phyloP scores from a whole-genome alignment of 1,140 invertebrate genomes.

The Megathymus violae region DNA sequence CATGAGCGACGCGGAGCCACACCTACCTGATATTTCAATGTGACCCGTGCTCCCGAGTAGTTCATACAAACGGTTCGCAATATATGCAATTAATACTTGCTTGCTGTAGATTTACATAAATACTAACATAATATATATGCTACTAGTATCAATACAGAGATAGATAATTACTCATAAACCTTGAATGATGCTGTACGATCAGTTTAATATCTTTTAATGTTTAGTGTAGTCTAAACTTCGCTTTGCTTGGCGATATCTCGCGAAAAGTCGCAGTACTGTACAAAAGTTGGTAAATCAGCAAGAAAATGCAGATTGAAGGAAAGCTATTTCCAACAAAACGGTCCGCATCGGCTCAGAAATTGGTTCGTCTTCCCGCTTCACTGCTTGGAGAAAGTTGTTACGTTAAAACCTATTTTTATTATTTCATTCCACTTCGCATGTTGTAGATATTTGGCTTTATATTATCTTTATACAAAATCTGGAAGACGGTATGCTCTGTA shows the following conservation, averaged over 20 bases:
- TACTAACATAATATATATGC: too few relatives aligned
- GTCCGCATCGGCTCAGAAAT: conserved; percentile 80
- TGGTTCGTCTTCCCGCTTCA: conserved; percentile 77
- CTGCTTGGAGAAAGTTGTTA: conserved; percentile 77
- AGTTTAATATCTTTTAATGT: conserved; percentile 16
- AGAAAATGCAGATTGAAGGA: conserved; percentile 83
- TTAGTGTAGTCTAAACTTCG: conserved; percentile 52
- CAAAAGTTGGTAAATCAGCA: conserved; percentile 83
- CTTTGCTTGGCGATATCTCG: conserved; percentile 53
- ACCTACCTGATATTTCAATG: too few relatives aligned
- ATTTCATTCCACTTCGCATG: conserved; percentile 71
- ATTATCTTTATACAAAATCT: conserved; percentile 13
- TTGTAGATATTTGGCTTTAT: conserved; percentile 73
- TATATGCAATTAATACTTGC: too few relatives aligned
- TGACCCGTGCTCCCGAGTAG: too few relatives aligned
- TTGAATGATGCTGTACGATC: background rate
- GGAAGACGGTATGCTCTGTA: background rate
- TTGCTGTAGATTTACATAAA: too few relatives aligned
- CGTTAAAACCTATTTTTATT: conserved; percentile 80
- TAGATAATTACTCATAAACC: too few relatives aligned
- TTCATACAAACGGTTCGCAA: too few relatives aligned
- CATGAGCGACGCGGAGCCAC: too few relatives aligned
- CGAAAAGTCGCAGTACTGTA: conserved; percentile 63
- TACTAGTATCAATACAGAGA: too few relatives aligned
- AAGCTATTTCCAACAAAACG: conserved; percentile 83